These are phyloP conservation scores for Syndactyla subalaris DNA, from an alignment of 2,797 vertebrate species.

Conservation along the genomic window DNA sequence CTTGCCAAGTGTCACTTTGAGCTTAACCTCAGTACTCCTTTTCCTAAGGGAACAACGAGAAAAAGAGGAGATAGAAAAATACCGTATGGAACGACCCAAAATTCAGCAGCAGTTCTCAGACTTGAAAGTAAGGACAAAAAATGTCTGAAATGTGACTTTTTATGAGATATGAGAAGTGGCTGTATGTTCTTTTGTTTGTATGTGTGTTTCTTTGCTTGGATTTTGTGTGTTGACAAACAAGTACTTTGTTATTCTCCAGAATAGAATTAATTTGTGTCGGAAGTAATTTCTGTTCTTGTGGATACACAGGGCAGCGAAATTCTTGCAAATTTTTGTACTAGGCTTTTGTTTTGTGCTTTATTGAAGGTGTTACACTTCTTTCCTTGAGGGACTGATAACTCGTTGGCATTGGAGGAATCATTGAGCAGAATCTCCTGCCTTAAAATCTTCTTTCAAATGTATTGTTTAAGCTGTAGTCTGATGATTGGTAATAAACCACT, in stretches of 20 bases:
- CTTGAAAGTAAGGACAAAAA: constrained; percentile 86
- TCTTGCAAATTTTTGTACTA: background rate
- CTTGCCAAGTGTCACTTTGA: background rate
- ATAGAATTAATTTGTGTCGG: background rate
- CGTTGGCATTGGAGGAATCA: background rate
- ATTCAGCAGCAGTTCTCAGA: constrained; percentile 99
- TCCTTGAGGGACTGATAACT: background rate
- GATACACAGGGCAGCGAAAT: background rate
- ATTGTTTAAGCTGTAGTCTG: background rate
- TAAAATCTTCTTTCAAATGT: background rate
- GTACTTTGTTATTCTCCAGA: background rate
- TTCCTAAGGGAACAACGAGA: constrained; percentile 90
- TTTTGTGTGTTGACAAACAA: background rate
- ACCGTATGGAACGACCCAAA: constrained; percentile 98
- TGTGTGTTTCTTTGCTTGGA: background rate
- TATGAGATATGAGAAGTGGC: accelerated
- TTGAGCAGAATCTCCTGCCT: background rate
- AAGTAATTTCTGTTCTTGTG: background rate
- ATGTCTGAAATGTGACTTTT: background rate
- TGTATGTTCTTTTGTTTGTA: background rate
- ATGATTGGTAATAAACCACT: background rate
- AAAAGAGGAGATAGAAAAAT: constrained; percentile 98
- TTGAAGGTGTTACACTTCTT: background rate
- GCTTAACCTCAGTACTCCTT: background rate
- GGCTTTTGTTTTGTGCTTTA: background rate